Conservation (phyloP, 2,888 invertebrate species). For the Drosophila buzzatii region DNA sequence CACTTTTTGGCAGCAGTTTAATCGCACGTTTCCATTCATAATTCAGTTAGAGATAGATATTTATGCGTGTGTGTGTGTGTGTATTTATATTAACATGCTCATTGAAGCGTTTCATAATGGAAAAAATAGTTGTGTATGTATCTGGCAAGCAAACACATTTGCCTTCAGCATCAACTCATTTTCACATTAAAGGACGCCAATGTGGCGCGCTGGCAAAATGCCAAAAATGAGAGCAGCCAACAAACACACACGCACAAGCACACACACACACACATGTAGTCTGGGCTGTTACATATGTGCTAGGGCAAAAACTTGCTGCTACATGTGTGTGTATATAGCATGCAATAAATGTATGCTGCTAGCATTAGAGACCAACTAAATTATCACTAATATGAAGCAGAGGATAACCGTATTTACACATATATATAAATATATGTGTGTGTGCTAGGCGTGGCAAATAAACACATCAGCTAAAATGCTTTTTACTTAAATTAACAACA, state of each 20-base stretch:
- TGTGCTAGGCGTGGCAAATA: slow-evolving; percentile 75
- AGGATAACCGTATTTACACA: slow-evolving; percentile 18
- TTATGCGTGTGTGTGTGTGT: slow-evolving; percentile 24
- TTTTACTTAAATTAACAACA: slow-evolving; percentile 79
- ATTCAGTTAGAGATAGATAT: slow-evolving; percentile 16
- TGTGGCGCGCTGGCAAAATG: slow-evolving; percentile 77
- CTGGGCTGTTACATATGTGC: slow-evolving; percentile 23
- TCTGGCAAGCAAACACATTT: slow-evolving; percentile 62
- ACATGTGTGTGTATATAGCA: neutral
- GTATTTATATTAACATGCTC: slow-evolving; percentile 45
- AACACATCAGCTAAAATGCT: slow-evolving; percentile 79
- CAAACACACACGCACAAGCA: slow-evolving; percentile 6
- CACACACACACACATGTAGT: neutral
- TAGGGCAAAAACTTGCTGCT: slow-evolving; percentile 10
- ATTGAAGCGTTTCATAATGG: slow-evolving; percentile 77
- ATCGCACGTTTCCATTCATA: slow-evolving; percentile 12
- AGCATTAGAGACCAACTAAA: slow-evolving; percentile 78
- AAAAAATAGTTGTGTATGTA: slow-evolving; percentile 23
- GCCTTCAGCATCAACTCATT: slow-evolving; percentile 71
- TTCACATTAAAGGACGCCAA: slow-evolving; percentile 79
- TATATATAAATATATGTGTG: slow-evolving; percentile 6
- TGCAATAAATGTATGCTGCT: slow-evolving; percentile 61
- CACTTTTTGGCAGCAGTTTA: slow-evolving; percentile 46
- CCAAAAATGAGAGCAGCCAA: slow-evolving; percentile 62
- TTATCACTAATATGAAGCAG: slow-evolving; percentile 74